phyloP scores from a whole-genome alignment of 2,797 vertebrate species.

The Enteromius trimaculatus region DNA sequence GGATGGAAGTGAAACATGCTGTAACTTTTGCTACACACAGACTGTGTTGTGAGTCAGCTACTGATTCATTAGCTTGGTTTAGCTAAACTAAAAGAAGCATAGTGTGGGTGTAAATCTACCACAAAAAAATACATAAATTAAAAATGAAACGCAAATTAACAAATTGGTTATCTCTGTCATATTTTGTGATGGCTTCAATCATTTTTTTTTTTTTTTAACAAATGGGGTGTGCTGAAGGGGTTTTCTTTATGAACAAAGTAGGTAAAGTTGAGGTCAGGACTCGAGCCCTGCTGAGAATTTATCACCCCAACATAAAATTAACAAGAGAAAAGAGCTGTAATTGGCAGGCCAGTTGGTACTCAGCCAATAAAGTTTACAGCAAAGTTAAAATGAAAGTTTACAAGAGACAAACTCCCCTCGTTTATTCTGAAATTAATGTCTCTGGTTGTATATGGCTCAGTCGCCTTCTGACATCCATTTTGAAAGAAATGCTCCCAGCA shows the following conservation, averaged over 20 bases:
- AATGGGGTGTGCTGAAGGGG: conserved; percentile 4
- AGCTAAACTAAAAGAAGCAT: background rate
- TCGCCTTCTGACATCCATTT: conserved; percentile 50
- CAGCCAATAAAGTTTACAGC: conserved; percentile 85
- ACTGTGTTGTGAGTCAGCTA: background rate
- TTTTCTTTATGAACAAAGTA: conserved; percentile 41
- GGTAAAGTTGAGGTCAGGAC: conserved; percentile 55
- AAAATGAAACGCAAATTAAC: background rate
- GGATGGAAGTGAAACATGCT: conserved; percentile 35
- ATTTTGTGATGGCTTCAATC: background rate
- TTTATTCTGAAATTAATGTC: conserved; percentile 65
- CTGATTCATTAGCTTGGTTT: background rate
- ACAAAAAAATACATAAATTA: background rate
- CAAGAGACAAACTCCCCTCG: conserved; percentile 64
- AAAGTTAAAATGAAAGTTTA: conserved; percentile 73
- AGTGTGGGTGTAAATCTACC: background rate
- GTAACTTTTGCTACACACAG: conserved; percentile 9
- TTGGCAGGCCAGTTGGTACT: conserved; percentile 75
- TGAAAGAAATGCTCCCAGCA: conserved; percentile 53
- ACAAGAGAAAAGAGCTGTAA: conserved; percentile 80
- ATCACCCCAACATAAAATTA: conserved; percentile 87
- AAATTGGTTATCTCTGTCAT: background rate
- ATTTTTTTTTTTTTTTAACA: background rate
- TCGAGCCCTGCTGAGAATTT: conserved; percentile 78
- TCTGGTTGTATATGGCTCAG: conserved; percentile 52